These are phyloP conservation scores for Drosophila parvula DNA, from an alignment of 1,140 invertebrate species.

Conservation along the genomic window DNA sequence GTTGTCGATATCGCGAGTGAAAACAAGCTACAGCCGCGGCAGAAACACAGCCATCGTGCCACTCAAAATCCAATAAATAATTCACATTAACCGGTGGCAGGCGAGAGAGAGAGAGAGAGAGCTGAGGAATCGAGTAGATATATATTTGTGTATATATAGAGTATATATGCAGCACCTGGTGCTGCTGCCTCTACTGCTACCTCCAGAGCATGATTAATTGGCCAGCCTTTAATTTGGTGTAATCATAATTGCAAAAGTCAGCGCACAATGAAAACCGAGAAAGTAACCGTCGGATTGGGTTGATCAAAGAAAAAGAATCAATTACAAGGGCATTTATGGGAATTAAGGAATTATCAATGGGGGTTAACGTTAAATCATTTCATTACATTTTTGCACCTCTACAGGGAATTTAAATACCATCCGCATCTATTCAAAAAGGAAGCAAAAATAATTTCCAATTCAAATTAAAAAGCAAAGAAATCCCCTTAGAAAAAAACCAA, in stretches of 20 bases:
- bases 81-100: constrained; percentile 50
- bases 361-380: background rate
- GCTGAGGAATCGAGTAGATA: background rate
- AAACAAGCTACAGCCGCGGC: constrained; percentile 3
- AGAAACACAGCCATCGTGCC: constrained; percentile 26
- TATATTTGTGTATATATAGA: background rate
- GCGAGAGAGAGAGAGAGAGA: background rate
- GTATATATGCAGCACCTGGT: constrained; percentile 11
- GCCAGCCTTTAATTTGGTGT: constrained; percentile 41
- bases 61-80: constrained; percentile 74
- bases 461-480: background rate
- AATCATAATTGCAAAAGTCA: constrained; percentile 51
- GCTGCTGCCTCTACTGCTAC: background rate
- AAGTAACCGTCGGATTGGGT: constrained; percentile 15
- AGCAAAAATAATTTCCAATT: background rate
- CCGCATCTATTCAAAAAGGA: too few relatives aligned
- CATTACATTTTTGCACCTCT: background rate
- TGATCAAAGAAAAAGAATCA: constrained; percentile 32
- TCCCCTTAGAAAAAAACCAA: background rate
- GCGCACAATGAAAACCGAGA: constrained; percentile 15
- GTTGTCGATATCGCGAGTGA: constrained; percentile 3
- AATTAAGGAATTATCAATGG: constrained; percentile 12
- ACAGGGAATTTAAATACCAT: too few relatives aligned
- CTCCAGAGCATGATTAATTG: constrained; percentile 36
- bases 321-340: constrained; percentile 7